A percentile compares a stretch with the other conserved stretches of the same genome.
phyloP scores from a whole-genome alignment of 2,113 vertebrate genomes.

The Acanthisitta chloris region DNA sequence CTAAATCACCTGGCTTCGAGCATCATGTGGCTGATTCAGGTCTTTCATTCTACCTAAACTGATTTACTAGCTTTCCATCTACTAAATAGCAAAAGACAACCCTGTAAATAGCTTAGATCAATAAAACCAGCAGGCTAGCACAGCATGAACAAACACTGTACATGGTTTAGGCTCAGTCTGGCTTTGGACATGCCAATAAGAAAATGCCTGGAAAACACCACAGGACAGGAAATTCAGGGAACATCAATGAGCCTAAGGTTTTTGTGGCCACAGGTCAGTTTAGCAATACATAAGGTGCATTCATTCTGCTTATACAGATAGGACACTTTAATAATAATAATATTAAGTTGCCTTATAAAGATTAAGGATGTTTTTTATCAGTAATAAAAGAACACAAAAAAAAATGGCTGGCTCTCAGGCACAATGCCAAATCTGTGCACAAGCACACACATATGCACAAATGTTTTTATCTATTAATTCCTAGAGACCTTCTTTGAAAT shows the following conservation, averaged over 20 bases:
- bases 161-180: not conserved
- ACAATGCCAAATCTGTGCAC: not conserved
- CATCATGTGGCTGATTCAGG: not conserved
- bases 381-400: not conserved
- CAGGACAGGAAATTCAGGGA: not conserved
- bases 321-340: not conserved
- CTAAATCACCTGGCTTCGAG: not conserved
- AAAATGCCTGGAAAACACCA: not conserved
- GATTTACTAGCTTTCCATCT: not conserved
- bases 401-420: not conserved
- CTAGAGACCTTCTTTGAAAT: not conserved
- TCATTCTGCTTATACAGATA: not conserved
- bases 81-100: not conserved
- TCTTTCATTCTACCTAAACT: not conserved
- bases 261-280: not conserved
- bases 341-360: not conserved
- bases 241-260: not conserved
- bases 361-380: not conserved
- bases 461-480: not conserved
- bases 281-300: not conserved
- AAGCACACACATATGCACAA: fast-evolving
- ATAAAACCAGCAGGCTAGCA: not conserved
- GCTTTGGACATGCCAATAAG: not conserved
- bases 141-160: not conserved
- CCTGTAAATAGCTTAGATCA: not conserved